Base-by-base conservation (phyloP, 2,888 invertebrate species). In the Alsophila aescularia region DNA sequence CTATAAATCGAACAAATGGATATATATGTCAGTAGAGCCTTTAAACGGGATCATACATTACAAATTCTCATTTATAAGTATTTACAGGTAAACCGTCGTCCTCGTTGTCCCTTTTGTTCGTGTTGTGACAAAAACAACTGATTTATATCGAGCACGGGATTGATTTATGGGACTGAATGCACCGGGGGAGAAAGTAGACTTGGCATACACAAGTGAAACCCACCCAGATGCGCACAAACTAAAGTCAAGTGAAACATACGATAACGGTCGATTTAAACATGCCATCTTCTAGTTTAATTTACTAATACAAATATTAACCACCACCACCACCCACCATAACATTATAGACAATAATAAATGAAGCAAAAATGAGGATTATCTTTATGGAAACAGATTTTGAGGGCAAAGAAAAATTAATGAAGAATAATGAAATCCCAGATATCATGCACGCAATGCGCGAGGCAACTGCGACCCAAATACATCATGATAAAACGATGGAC, bases 201-300 rank as follows among this genome's bases (percentile, higher is more conserved):
- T 84, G 83, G 83, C 85, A 81, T 67, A 70, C 56, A 73, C 71
- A 76, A 78, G 75, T 73, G 76, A 74, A 79, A 77, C 72, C 64
- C 62, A 72, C 71, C 64, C 66, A 62, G 66, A 67, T 69, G 64
- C 60, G 62, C 61, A 60, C 53, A 62, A 57, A 61, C 56, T 70
- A 58, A 60, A 69, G 66, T 74, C 75, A 73, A 72, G 75, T 77
- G 76, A 70, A 69, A 57, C 63, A 40, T 58, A 64, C 57, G 27
- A 70, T 67, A 70, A 67, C 75, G 72, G 70, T 73, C 71, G 67
- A 56, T 58, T 49, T 50, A 58, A 64, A 66, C 70, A 72, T 64
- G 66, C 59, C 70, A 61, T 63, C 36, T 62, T 61, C 58, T 62
- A 59, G 58, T 57, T 59, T 60, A 63, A 69, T 72, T 62, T 63